Conservation (phyloP, 2,888 invertebrate species). For the Hypena proboscidalis region DNA sequence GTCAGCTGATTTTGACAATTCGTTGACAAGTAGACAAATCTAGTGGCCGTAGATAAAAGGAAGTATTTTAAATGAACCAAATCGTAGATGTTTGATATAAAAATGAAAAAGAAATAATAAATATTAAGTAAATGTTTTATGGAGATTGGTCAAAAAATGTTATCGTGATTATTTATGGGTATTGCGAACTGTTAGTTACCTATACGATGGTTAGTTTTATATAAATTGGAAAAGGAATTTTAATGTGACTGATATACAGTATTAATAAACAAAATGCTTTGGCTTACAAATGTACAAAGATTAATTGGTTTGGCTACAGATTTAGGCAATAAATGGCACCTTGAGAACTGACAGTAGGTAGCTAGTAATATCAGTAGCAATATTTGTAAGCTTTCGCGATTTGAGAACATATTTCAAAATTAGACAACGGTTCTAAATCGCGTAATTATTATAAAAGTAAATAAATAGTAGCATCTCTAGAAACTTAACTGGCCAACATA, state of each 20-base stretch:
- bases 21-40: constrained; percentile 47
- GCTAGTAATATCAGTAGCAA: no score
- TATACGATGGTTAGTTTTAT: neutral
- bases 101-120: constrained; percentile 9
- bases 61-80: constrained; percentile 24
- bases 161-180: constrained; percentile 1
- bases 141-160: neutral
- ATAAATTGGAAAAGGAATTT: neutral
- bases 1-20: constrained; percentile 57
- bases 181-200: neutral
- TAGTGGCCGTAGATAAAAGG: constrained; percentile 29
- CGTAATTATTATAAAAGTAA: no score
- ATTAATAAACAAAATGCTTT: no score
- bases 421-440: no score
- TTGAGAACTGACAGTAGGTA: no score
- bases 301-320: no score
- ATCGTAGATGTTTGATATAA: constrained; percentile 10
- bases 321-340: no score
- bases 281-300: no score
- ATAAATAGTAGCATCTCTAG: no score
- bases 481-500: no score
- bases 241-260: neutral
- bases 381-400: no score
- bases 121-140: constrained; percentile 9
- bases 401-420: no score